Base-by-base conservation (phyloP, 2,113 vertebrate species). In the Macquaria ambigua region DNA sequence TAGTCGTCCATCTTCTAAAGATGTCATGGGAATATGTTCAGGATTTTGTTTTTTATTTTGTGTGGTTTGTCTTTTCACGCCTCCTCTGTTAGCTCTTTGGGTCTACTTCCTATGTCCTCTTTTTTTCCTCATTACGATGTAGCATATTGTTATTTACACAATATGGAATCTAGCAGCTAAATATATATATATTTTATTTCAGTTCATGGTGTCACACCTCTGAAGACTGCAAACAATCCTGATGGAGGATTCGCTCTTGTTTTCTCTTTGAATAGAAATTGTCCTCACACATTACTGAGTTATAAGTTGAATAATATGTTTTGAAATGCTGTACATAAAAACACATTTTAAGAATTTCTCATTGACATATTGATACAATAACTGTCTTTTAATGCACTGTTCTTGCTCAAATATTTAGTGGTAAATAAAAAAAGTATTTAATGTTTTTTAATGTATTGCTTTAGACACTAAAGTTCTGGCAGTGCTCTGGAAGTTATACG, bases 381-480 rank as follows among this genome's bases (percentile, higher is more conserved):
- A 88, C 94, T 96, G 94, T 96, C 92, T 96, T 94, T 96, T 96
- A 96, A 97, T 97, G 97, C 97, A 97, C 97, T 98, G 96, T 97
- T 96, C 95, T 97, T 95, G 94, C 96, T 94, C 95, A 96, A 94
- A 96, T 98, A 97, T 97, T 96, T 97, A 96, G 96, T 96, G 94
- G 94, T 97, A 97, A 98, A 97, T 97, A 34, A 71, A 74, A 82
- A 95, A 97, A 96, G 95, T 97, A 97, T 98, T 97, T 97, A 96
- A 98, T 98, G 96, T 97, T 97, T 94, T 97, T 92, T 90, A 82
- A 92, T 85, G 96, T 97, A 96, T 96, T 94, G 94, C 77, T 97
- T 96, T 96, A 96, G 97, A 97, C 97, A 97, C 96, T 97, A 97
- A 97, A 95, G 94, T 95, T 96, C 96, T 96, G 96, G 96, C 96